Base-by-base conservation (phyloP, 2,797 vertebrate genomes). In the Rhadinocentrus ornatus region DNA sequence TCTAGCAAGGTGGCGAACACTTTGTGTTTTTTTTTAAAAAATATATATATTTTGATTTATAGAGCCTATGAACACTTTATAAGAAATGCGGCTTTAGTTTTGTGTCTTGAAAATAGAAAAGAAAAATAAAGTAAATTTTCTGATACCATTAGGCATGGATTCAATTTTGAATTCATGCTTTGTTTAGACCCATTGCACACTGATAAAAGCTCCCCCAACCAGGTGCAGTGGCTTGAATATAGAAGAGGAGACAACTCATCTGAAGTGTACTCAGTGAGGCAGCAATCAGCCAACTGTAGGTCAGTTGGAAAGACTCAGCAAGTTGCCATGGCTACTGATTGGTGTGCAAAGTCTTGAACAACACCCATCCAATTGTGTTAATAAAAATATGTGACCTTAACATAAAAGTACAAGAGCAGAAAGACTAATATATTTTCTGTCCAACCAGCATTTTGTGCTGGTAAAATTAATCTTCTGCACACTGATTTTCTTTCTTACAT, bases 281-380 rank as follows among this genome's bases (percentile, higher is more conserved):
- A 83, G 85, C 69, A 85, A 78, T 80, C 83, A 80, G 75, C 78
- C 63, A 78, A 87, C 75, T 88, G 57, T 62, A 86, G 85, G 82
- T 84, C 84, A 78, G 39, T 57, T 74, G 20, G 62, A 81, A 80
- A 84, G 82, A 84, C 61, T 84, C 78, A 52, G 79, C 73, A 63
- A 73, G 91, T 92, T 92, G 75, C 87, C 80, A 31, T 86, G 84
- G 86, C 75, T 91, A 92, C 90, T 34, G 34, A 82, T 89, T 78
- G 81, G 77, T 81, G 86, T 78, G 85, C 85, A 73, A 86, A 77
- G 80, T 82, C 80, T 78, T 65, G 64, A 88, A 86, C 78, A 79
- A 75, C 84, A 81, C 60, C 60, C 57, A 56, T 85, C 73, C 78
- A 77, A 53, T n/a, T 16, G 64, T 55, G 65, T 89, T 67, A 81